Evolutionary conservation across 2,797 vertebrate genomes (phyloP).

Genomic region (Pseudochirops cupreus): DNA sequence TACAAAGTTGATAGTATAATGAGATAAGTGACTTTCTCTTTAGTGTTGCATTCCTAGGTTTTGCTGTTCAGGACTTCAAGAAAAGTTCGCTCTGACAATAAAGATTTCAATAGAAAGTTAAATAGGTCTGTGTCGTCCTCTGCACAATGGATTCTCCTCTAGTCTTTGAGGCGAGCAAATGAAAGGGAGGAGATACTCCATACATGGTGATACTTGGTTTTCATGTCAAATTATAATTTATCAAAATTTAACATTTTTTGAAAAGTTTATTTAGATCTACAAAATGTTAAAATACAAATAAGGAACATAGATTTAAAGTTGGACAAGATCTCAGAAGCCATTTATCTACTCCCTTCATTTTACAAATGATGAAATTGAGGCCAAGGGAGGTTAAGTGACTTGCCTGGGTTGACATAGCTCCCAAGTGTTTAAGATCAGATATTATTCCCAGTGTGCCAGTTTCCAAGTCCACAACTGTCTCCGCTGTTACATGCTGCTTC

Average conservation of each 20-base stretch:
- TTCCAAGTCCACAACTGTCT: background rate
- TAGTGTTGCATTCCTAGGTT: constrained; percentile 54
- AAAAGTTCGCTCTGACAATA: constrained; percentile 69
- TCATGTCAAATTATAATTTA: constrained; percentile 12
- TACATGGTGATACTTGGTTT: constrained; percentile 54
- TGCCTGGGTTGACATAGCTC: background rate
- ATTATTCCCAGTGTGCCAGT: background rate
- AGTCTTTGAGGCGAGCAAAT: constrained; percentile 63
- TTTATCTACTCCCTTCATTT: background rate
- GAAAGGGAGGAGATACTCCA: constrained; percentile 62
- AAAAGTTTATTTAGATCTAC: background rate
- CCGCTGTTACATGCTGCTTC: background rate
- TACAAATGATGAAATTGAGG: background rate
- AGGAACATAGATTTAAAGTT: background rate
- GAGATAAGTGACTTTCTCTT: constrained; percentile 72
- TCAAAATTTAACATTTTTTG: background rate
- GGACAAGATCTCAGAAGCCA: background rate
- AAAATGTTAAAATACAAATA: background rate
- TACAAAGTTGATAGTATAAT: constrained; percentile 60
- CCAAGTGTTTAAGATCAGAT: background rate
- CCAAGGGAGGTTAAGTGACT: background rate
- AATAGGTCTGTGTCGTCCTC: constrained; percentile 73
- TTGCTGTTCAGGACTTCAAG: constrained; percentile 75
- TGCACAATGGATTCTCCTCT: constrained; percentile 72
- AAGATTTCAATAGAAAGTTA: constrained; percentile 81